Evolutionary conservation across 2,113 vertebrate species (phyloP).

Genomic region (Hydropotes inermis): DNA sequence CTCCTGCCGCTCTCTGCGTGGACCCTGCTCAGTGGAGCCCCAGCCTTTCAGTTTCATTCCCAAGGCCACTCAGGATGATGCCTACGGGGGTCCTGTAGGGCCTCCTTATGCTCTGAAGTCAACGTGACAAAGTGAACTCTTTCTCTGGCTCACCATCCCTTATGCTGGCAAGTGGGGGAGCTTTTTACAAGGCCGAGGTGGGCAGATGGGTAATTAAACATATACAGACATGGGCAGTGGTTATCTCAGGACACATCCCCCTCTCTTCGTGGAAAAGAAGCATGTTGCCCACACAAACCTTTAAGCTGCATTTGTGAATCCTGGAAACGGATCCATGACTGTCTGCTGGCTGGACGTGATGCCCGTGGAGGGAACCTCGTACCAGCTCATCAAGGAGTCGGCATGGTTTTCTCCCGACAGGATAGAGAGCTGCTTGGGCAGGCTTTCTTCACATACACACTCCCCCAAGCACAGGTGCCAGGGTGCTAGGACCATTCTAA

Average conservation of each 20-base stretch:
- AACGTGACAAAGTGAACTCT: not conserved
- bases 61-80: not conserved
- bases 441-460: not conserved
- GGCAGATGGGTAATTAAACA: not conserved
- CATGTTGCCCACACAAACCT: fast-evolving
- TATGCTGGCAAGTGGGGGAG: not conserved
- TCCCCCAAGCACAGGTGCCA: not conserved
- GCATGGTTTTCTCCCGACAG: not conserved
- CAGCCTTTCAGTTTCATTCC: not conserved
- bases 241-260: not conserved
- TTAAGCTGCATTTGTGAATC: not conserved
- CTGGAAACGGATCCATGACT: too few relatives aligned
- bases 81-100: not conserved
- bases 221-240: not conserved
- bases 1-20: fast-evolving
- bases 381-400: not conserved
- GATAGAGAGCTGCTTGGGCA: not conserved
- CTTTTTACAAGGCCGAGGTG: fast-evolving
- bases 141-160: fast-evolving
- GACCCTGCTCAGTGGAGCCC: not conserved
- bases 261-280: not conserved
- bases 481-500: not conserved
- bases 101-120: not conserved
- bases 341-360: not conserved
- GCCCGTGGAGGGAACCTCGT: fast-evolving